Percentiles rank a stretch among this genome's conserved stretches.
phyloP scores from a whole-genome alignment of 2,113 vertebrate species.

The Actenoides hombroni region DNA sequence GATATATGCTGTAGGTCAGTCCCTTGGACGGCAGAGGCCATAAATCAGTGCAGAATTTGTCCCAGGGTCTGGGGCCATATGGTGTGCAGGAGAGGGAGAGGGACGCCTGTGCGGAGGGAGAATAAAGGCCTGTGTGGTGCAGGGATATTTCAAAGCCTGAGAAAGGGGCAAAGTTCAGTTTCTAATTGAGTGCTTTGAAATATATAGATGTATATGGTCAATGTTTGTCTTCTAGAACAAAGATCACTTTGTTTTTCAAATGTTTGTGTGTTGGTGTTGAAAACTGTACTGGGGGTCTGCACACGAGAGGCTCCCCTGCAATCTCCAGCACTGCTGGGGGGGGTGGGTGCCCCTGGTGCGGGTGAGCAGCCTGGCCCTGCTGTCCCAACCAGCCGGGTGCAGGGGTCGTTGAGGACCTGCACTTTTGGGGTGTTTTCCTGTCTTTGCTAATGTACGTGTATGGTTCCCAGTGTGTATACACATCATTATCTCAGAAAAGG shows the following conservation, averaged over 20 bases:
- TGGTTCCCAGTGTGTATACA: neutral
- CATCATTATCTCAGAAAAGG: neutral
- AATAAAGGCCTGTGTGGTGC: neutral
- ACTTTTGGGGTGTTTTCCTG: fast-evolving
- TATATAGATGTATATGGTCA: conserved; percentile 34
- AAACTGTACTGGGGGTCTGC: neutral
- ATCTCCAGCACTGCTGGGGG: neutral
- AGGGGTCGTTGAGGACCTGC: neutral
- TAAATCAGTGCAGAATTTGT: conserved; percentile 36
- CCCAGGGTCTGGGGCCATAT: conserved; percentile 23
- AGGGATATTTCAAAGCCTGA: conserved; percentile 48
- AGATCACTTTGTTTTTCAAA: conserved; percentile 9
- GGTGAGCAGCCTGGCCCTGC: neutral
- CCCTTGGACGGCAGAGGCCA: neutral
- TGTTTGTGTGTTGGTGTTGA: neutral
- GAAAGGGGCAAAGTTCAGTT: conserved; percentile 60
- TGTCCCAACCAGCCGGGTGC: neutral
- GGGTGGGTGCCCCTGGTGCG: neutral
- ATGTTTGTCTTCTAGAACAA: conserved; percentile 53
- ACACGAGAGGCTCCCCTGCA: neutral
- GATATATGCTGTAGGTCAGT: neutral
- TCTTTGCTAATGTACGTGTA: neutral
- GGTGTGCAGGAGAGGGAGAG: neutral
- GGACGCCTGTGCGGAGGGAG: neutral
- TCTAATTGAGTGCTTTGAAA: conserved; percentile 55